Base-by-base conservation (phyloP, 1,140 invertebrate species). In the Sminthurides bifidus region DNA sequence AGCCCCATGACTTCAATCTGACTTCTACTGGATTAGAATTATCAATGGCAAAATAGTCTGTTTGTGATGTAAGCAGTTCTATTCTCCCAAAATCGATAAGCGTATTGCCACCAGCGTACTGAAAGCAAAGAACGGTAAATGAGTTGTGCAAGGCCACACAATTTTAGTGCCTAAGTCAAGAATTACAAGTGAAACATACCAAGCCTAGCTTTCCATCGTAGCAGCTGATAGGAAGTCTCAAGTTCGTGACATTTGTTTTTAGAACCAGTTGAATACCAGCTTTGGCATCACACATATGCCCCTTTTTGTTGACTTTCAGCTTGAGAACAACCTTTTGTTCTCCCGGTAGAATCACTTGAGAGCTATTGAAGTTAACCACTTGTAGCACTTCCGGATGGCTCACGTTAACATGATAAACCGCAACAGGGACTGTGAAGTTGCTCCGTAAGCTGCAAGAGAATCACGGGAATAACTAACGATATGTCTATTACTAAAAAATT, bases 21-120 rank as follows among this genome's bases (percentile, higher is more conserved):
- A 87, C 76, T 66, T 78, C 76, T 21, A 87, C 78, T 17, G 84
- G 85, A 70, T 87, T 87, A 59, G 80, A 75, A 71, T 87, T 87
- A 54, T 80, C 72, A n/a, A 87, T 65, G 26, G 81, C 79, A 71
- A 87, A 84, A 60, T 79, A 76, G 30, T 82, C 76, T 60, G 80
- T 77, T 58, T 81, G 79, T 49, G 76, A 75, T 33, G 80, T 80
- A 8, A 78, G 77, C 53, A 81, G 78, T 33, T 82, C 80, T n/a
- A 87, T 73, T 12, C 81, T 77, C 14, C 85, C 85, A 69, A 87
- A 81, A 71, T 87, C 81, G 8, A 43, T 29, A 35, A 10, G n/a
- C n/a, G 33, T 35, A 35, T n/a, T 8, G 8, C 8, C 8, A 35
- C 33, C 33, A 10, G n/a, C 8, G 8, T 35, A 10, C n/a, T 35